These are phyloP conservation scores for Adelognathus sp. DNA, from an alignment of 2,888 invertebrate species.

Conservation along the genomic window DNA sequence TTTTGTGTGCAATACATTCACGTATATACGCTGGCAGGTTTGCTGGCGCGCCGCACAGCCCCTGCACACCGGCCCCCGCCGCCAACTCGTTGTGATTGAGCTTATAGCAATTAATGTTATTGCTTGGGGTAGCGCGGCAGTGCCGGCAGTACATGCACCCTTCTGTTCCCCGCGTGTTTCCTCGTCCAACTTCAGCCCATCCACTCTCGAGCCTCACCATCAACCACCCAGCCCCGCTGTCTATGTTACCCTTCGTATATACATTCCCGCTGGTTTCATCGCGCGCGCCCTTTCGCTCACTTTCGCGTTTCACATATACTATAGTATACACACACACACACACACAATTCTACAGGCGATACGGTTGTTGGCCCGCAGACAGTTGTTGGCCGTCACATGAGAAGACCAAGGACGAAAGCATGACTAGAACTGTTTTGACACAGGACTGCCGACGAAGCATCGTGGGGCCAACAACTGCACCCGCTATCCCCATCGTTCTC, in stretches of 20 bases:
- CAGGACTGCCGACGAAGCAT: too few relatives aligned
- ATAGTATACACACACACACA: too few relatives aligned
- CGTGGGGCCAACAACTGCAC: too few relatives aligned
- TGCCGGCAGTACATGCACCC: slow-evolving; percentile 48
- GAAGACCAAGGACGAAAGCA: too few relatives aligned
- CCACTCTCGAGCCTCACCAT: slow-evolving; percentile 20
- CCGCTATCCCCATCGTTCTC: background rate
- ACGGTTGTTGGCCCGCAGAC: too few relatives aligned
- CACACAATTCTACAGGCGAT: too few relatives aligned
- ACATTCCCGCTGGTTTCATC: slow-evolving; percentile 12
- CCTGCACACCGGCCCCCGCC: slow-evolving; percentile 42
- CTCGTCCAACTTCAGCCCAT: slow-evolving; percentile 32
- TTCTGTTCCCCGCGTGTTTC: slow-evolving; percentile 12
- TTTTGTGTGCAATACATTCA: too few relatives aligned
- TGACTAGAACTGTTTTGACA: too few relatives aligned
- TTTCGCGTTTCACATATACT: background rate
- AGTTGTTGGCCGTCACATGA: too few relatives aligned
- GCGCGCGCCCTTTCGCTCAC: slow-evolving; percentile 30
- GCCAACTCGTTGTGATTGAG: slow-evolving; percentile 70
- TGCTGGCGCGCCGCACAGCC: slow-evolving; percentile 52
- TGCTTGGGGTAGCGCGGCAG: slow-evolving; percentile 73
- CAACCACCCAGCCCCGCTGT: too few relatives aligned
- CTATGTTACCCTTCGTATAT: slow-evolving; percentile 35
- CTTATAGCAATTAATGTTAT: slow-evolving; percentile 78
- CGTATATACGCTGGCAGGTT: slow-evolving; percentile 38